Evolutionary conservation across 2,113 vertebrate genomes (phyloP), one percentile per base, ranked within the genome.

Genomic region (Brachyhypopomus gauderio): DNA sequence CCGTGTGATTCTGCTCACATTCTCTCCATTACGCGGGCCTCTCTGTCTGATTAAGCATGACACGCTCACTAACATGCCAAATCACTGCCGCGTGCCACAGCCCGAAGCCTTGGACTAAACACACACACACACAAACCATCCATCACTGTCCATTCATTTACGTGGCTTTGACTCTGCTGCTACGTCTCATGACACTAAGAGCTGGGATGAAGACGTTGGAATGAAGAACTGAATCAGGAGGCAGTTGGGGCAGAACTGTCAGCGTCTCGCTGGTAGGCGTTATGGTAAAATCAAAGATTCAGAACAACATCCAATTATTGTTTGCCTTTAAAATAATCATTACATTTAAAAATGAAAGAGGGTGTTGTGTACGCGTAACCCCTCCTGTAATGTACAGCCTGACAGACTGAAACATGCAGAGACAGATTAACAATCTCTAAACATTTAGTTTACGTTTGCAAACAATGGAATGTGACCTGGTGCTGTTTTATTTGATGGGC

Each of bases 61-160:
- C 97, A 96, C 95, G 96, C 94, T 96, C 95, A 94, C 96, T 98
- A 97, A 98, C 94, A 98, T 97, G 97, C 96, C 96, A 98, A 98
- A 98, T 97, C 95, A 98, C 95, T 97, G 93, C 93, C 95, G 96
- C 95, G 93, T 6, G 93, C 94, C 88, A 92, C 91, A 92, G 89
- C 93, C 89, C 89, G 90, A 92, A 95, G 92, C 92, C 90, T 86
- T 89, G 92, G 93, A 92, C 93, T 86, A 93, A 84, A 79, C 78
- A 23, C 41, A 63, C 67, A 64, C 59, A 69, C 66, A 66, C 70
- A 64, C 20, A 56, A 85, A 67, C 45, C 73, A 71, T 41, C 77
- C 73, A 83, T 85, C 81, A 82, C 73, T 77, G 72, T 74, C 48
- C 77, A 72, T 75, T 81, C 62, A 59, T 75, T 81, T 66, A 62